phyloP scores from a whole-genome alignment of 1,140 invertebrate species.

The Agrilus planipennis region DNA sequence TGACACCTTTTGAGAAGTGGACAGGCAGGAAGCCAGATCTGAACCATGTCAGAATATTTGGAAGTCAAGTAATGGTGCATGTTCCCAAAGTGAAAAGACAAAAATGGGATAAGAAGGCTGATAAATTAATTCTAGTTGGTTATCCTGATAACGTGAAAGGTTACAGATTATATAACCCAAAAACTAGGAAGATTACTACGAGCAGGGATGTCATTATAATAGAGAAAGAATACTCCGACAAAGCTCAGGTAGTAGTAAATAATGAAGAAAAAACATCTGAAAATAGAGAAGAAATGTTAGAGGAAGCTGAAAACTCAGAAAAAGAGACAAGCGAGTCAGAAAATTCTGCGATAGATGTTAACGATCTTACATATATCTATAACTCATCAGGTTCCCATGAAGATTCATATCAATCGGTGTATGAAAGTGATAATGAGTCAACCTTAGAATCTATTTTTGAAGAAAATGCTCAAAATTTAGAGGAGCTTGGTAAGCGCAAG shows the following conservation, averaged over 20 bases:
- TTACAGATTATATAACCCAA: conserved; percentile 26
- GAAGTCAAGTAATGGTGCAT: conserved; percentile 29
- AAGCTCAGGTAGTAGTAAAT: not conserved
- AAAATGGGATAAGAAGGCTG: conserved; percentile 32
- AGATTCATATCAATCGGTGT: no score
- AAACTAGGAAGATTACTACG: conserved; percentile 15
- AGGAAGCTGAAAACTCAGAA: not conserved
- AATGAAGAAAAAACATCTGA: not conserved
- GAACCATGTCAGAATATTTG: conserved; percentile 31
- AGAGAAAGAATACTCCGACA: conserved; percentile 20
- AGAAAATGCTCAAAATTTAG: no score
- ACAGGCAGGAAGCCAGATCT: conserved; percentile 35
- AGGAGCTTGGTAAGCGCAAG: no score
- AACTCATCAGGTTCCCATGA: conserved; percentile 11
- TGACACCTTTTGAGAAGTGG: conserved; percentile 34
- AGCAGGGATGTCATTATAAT: conserved; percentile 27
- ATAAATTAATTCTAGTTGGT: conserved; percentile 30
- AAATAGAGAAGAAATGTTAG: not conserved
- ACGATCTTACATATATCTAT: not conserved
- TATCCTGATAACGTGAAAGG: conserved; percentile 29
- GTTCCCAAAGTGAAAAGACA: conserved; percentile 30
- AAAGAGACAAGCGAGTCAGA: not conserved
- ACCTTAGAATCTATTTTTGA: no score
- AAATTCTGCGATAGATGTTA: not conserved
- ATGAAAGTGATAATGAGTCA: no score